These are phyloP conservation scores for Lycodopsis pacificus DNA, from an alignment of 2,797 vertebrate species.

Conservation along the genomic window DNA sequence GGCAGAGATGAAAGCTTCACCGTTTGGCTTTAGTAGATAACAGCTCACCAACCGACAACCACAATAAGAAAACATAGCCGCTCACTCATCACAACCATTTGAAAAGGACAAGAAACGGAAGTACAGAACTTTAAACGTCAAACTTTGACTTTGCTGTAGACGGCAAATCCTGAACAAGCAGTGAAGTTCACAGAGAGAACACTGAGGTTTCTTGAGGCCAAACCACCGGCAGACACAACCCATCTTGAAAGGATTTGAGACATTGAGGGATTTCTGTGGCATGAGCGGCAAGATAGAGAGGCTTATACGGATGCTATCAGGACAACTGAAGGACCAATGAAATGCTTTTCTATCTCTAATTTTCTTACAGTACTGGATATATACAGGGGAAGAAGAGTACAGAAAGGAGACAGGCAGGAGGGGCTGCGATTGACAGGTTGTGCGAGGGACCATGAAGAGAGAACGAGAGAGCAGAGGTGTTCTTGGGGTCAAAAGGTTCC, in stretches of 20 bases:
- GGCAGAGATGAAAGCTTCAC: neutral
- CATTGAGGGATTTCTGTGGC: slow-evolving; percentile 28
- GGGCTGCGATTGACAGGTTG: neutral
- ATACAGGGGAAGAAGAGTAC: neutral
- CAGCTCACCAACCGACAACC: neutral
- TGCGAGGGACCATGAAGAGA: neutral
- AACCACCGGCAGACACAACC: slow-evolving; percentile 21
- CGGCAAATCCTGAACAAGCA: slow-evolving; percentile 34
- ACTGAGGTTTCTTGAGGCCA: slow-evolving; percentile 16
- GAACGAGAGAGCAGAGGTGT: neutral
- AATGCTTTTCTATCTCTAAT: slow-evolving; percentile 37
- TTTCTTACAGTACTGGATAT: slow-evolving; percentile 23
- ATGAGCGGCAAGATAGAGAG: slow-evolving; percentile 6
- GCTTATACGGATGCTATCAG: slow-evolving; percentile 33
- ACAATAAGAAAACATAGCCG: slow-evolving; percentile 7
- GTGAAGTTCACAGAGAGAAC: slow-evolving; percentile 24
- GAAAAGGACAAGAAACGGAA: slow-evolving; percentile 10
- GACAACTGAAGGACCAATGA: slow-evolving; percentile 37
- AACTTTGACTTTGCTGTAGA: slow-evolving; percentile 36
- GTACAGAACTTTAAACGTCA: neutral
- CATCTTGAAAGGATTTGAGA: slow-evolving; percentile 32
- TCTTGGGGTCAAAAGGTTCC: neutral
- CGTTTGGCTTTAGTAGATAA: slow-evolving; percentile 13
- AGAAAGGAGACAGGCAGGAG: neutral
- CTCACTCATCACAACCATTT: slow-evolving; percentile 5